phyloP scores from a whole-genome alignment of 64 coral and sea anemone genomes.

The Acropora yongei region DNA sequence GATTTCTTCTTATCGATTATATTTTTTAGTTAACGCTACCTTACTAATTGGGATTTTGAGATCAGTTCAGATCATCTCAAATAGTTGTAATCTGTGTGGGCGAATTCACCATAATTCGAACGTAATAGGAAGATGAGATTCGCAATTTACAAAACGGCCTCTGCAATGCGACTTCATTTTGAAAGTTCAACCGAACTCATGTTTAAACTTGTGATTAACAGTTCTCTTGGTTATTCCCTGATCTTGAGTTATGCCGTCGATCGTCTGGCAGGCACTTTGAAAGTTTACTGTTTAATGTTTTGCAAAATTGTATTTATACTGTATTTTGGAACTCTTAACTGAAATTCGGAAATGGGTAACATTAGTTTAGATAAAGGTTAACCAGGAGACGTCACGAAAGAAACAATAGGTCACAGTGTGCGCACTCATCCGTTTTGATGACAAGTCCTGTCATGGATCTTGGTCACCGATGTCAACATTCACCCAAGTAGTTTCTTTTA shows the following conservation, averaged over 20 bases:
- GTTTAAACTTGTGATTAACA: background rate
- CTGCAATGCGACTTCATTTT: too few relatives aligned
- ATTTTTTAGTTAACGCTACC: too few relatives aligned
- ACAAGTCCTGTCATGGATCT: constrained; percentile 15
- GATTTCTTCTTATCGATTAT: background rate
- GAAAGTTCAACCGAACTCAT: background rate
- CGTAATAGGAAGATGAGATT: too few relatives aligned
- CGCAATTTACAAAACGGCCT: too few relatives aligned
- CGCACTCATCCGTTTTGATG: constrained; percentile 9
- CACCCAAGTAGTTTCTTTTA: background rate
- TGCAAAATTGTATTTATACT: background rate
- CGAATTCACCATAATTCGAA: too few relatives aligned
- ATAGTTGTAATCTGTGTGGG: too few relatives aligned
- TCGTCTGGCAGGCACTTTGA: too few relatives aligned
- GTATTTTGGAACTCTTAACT: background rate
- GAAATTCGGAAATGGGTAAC: too few relatives aligned
- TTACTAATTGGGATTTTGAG: too few relatives aligned
- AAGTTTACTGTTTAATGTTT: background rate
- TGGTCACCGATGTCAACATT: constrained; percentile 13
- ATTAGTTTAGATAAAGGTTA: background rate
- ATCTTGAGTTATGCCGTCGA: too few relatives aligned
- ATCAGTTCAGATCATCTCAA: too few relatives aligned
- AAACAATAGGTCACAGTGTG: background rate
- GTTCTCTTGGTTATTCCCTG: background rate
- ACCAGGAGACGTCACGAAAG: background rate